These are phyloP conservation scores for Murina feae DNA, from an alignment of 2,113 vertebrate genomes.

Conservation along the genomic window DNA sequence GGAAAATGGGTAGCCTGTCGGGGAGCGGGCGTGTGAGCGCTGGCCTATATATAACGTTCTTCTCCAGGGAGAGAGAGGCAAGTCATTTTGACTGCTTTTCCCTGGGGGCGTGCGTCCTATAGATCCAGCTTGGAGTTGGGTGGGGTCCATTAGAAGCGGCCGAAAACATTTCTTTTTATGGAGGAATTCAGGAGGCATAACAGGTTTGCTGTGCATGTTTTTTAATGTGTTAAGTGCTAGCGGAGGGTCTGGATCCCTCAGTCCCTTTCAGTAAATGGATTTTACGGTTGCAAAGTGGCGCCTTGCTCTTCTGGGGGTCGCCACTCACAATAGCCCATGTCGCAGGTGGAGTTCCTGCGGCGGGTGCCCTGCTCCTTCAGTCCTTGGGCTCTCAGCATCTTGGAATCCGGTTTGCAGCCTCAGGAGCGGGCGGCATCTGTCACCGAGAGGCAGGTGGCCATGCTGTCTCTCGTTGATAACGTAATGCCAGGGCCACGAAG, in stretches of 20 bases:
- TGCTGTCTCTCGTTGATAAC: slow-evolving; percentile 33
- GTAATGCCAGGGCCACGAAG: slow-evolving; percentile 30
- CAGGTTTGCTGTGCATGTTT: slow-evolving; percentile 54
- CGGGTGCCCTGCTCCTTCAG: slow-evolving; percentile 24
- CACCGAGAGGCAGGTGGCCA: slow-evolving; percentile 27
- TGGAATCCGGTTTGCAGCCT: slow-evolving; percentile 47
- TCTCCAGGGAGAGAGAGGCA: slow-evolving; percentile 61
- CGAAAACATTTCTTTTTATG: not conserved
- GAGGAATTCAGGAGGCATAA: slow-evolving; percentile 45
- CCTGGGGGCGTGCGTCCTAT: slow-evolving; percentile 52
- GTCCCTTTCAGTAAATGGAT: slow-evolving; percentile 55
- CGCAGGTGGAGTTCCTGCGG: slow-evolving; percentile 10
- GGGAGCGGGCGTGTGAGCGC: slow-evolving; percentile 26
- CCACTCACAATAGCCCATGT: slow-evolving; percentile 25
- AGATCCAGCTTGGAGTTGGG: slow-evolving; percentile 46
- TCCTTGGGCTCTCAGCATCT: slow-evolving; percentile 25
- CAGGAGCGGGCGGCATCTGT: slow-evolving; percentile 44
- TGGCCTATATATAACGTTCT: slow-evolving; percentile 58
- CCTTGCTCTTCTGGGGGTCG: slow-evolving; percentile 1
- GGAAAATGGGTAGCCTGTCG: slow-evolving; percentile 44
- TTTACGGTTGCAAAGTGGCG: slow-evolving; percentile 47
- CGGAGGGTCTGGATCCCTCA: slow-evolving; percentile 19
- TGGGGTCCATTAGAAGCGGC: slow-evolving; percentile 61
- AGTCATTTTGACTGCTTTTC: slow-evolving; percentile 38
- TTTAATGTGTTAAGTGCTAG: slow-evolving; percentile 59